These are phyloP conservation scores for Trichogramma evanescens DNA, from an alignment of 2,888 invertebrate species.

Conservation along the genomic window DNA sequence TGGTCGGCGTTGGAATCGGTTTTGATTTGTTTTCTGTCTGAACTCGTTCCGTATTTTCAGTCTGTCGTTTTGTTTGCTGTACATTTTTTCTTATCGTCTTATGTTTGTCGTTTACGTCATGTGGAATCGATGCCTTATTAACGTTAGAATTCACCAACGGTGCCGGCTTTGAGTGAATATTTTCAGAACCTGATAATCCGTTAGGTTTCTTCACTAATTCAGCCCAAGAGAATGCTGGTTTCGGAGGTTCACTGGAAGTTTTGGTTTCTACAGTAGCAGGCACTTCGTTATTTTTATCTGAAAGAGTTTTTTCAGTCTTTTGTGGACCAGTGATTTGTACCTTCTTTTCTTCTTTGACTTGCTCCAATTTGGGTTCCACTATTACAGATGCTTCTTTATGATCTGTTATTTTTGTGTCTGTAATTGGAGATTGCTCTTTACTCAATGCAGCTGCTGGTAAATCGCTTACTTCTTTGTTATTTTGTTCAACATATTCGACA, in stretches of 20 bases:
- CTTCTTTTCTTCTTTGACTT: constrained; percentile 16
- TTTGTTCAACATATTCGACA: background rate
- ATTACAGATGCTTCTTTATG: too few species aligned
- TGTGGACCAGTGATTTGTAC: background rate
- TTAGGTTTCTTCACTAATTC: constrained; percentile 39
- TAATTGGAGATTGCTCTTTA: constrained; percentile 11
- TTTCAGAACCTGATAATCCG: constrained; percentile 16
- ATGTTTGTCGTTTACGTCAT: constrained; percentile 19
- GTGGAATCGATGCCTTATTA: background rate
- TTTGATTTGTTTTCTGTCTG: constrained; percentile 5
- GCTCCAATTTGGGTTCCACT: too few species aligned
- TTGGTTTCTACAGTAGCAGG: constrained; percentile 8
- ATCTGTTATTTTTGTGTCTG: constrained; percentile 11
- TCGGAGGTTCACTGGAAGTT: constrained; percentile 11
- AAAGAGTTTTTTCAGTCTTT: constrained; percentile 16
- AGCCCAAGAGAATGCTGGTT: constrained; percentile 38
- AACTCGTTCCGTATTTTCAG: constrained; percentile 13
- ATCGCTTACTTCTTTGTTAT: constrained; percentile 7
- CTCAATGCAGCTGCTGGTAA: background rate
- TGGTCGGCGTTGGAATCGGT: too few species aligned
- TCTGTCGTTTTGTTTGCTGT: constrained; percentile 15
- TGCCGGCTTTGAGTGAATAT: constrained; percentile 30
- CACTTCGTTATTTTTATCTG: constrained; percentile 21
- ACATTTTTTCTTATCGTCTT: constrained; percentile 6
- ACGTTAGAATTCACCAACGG: constrained; percentile 32